Evolutionary conservation across 2,113 vertebrate species (phyloP), one percentile per base, ranked within the genome.

Genomic region (Dendropsophus ebraccatus): DNA sequence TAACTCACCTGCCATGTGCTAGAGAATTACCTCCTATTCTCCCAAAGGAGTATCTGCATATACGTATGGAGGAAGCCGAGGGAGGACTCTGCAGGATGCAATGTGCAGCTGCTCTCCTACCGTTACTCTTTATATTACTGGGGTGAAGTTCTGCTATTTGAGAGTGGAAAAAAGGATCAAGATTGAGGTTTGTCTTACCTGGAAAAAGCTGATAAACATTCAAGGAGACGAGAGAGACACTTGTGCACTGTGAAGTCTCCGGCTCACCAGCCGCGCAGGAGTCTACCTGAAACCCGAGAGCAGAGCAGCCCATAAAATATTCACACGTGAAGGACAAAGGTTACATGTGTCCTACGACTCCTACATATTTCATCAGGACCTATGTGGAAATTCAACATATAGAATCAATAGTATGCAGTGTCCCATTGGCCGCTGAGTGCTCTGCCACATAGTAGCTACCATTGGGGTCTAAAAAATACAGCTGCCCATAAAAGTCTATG

Each of bases 301-400:
- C 56, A 87, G 76, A 58, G 87, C 78, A 28, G 81, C 4, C 85
- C 49, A 91, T 90, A 72, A 91, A 94, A 89, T 87, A 88, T 93
- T 92, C 89, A 92, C 87, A n/a, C 2, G 25, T 11, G 54, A 32
- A 0, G 70, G 54, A 60, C 67, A 82, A 89, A 73, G 35, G 74
- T 12, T 0, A 80, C 72, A 62, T 74, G 81, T 83, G 87, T 88
- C 84, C 87, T 87, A 80, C 85, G 86, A 78, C 81, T 86, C 54
- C 72, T 87, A 52, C 30, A 80, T 79, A 69, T 45, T 54, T 80
- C 54, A 45, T 30, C 17, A 12, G 87, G 9, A 58, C 7, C 76
- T 47, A 45, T 12, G 13, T 54, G 35, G 9, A 13, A 17, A 32
- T 23, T 32, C 65, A n/a, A 60, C 16, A 35, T 73, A 65, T 65